Evolutionary conservation across 2,888 invertebrate species (phyloP).

Genomic region (Anarsia innoxiella): DNA sequence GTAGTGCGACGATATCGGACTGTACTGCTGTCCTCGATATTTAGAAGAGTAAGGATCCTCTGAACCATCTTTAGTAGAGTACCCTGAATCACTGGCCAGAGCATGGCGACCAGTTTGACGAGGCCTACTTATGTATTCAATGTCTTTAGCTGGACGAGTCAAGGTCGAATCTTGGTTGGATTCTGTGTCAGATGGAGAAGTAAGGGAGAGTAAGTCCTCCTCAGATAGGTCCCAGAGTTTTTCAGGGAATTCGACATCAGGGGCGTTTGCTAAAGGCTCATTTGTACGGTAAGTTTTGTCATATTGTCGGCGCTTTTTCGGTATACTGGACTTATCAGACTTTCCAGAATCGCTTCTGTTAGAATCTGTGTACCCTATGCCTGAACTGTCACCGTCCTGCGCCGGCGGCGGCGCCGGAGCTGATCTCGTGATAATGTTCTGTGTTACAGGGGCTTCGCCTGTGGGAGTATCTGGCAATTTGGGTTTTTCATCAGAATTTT

Average conservation of each 20-base stretch:
- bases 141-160: conserved; percentile 76
- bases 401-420: conserved; percentile 46
- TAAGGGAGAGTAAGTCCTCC: conserved; percentile 74
- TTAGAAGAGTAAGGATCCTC: conserved; percentile 60
- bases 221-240: conserved; percentile 86
- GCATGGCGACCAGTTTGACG: conserved; percentile 76
- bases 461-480: conserved; percentile 54
- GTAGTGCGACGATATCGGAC: conserved; percentile 62
- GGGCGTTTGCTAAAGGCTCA: conserved; percentile 85
- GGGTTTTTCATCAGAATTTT: conserved; percentile 48
- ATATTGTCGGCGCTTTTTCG: conserved; percentile 82
- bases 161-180: conserved; percentile 73
- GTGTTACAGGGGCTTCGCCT: conserved; percentile 45
- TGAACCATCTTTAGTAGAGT: conserved; percentile 61
- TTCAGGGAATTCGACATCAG: conserved; percentile 86
- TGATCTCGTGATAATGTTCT: conserved; percentile 35
- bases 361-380: conserved; percentile 70
- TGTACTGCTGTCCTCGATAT: conserved; percentile 52
- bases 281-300: conserved; percentile 89
- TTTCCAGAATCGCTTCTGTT: conserved; percentile 68
- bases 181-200: conserved; percentile 75
- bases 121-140: conserved; percentile 75
- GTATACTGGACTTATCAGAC: conserved; percentile 64
- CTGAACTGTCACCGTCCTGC: conserved; percentile 64
- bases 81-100: conserved; percentile 66